These are phyloP conservation scores for Gracilinanus agilis DNA, from an alignment of 2,113 vertebrate species.

Conservation along the genomic window DNA sequence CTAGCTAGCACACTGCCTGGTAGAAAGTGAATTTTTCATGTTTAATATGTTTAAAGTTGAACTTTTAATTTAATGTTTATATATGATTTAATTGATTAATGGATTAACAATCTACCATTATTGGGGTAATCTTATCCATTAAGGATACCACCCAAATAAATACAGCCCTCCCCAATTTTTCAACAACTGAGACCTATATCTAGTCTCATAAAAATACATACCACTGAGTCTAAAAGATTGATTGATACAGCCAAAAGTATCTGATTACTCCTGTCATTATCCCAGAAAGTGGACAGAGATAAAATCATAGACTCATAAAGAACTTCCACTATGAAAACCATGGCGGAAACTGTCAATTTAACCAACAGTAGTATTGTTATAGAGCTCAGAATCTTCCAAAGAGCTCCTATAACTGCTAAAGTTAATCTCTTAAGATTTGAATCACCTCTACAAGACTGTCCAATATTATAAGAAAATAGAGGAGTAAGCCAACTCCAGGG, in stretches of 20 bases:
- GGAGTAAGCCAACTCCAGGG: background rate
- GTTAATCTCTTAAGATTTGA: background rate
- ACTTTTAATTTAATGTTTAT: background rate
- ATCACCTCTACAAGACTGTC: background rate
- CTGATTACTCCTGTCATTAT: background rate
- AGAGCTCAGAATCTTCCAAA: background rate
- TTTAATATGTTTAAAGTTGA: background rate
- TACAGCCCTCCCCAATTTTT: background rate
- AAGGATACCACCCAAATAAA: background rate
- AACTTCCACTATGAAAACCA: background rate
- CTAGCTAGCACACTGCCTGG: background rate
- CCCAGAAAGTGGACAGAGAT: background rate
- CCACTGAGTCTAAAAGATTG: background rate
- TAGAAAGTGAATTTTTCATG: background rate
- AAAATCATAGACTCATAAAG: background rate
- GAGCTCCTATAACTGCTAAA: background rate
- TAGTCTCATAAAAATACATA: background rate
- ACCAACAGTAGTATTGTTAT: background rate
- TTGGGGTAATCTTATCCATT: background rate
- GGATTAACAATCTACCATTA: background rate
- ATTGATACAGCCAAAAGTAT: background rate
- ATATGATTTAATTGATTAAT: background rate
- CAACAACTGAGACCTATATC: background rate
- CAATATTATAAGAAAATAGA: background rate
- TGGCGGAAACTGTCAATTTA: background rate